phyloP scores from a whole-genome alignment of 1,140 invertebrate genomes.

The Delia radicum region DNA sequence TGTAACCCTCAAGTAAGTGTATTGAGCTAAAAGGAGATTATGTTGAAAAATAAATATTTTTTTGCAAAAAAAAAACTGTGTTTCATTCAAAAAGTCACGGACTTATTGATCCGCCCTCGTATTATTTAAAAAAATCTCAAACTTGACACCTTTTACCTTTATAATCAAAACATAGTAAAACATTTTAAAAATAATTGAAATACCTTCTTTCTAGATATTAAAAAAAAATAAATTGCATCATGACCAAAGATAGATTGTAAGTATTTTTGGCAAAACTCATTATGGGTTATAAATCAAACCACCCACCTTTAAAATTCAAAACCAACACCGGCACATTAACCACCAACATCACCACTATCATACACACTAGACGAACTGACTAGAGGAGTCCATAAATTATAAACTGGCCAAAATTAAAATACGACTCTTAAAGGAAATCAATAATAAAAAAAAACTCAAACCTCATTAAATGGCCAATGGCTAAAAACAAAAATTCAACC shows the following conservation, averaged over 20 bases:
- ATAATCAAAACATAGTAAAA: not conserved
- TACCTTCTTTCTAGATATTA: not conserved
- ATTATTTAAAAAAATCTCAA: too few relatives aligned
- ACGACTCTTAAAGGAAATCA: not conserved
- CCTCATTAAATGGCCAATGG: slow-evolving; percentile 14
- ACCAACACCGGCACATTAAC: not conserved
- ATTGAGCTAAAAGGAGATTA: too few relatives aligned
- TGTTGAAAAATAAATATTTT: too few relatives aligned
- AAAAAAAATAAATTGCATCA: not conserved
- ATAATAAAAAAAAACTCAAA: not conserved
- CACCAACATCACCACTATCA: not conserved
- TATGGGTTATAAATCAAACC: not conserved
- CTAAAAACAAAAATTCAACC: not conserved
- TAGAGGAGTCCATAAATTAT: not conserved
- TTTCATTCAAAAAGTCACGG: too few relatives aligned
- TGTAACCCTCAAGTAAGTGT: too few relatives aligned
- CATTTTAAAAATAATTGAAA: not conserved
- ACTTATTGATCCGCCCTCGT: too few relatives aligned
- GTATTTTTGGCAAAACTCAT: not conserved
- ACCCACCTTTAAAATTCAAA: not conserved
- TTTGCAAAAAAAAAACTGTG: too few relatives aligned
- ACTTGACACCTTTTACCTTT: not conserved
- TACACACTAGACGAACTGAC: not conserved
- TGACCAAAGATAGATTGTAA: not conserved
- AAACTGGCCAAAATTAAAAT: not conserved